A percentile compares a stretch with the other conserved stretches of the same genome.
phyloP scores from a whole-genome alignment of 2,113 vertebrate species.

The Pogona vitticeps region DNA sequence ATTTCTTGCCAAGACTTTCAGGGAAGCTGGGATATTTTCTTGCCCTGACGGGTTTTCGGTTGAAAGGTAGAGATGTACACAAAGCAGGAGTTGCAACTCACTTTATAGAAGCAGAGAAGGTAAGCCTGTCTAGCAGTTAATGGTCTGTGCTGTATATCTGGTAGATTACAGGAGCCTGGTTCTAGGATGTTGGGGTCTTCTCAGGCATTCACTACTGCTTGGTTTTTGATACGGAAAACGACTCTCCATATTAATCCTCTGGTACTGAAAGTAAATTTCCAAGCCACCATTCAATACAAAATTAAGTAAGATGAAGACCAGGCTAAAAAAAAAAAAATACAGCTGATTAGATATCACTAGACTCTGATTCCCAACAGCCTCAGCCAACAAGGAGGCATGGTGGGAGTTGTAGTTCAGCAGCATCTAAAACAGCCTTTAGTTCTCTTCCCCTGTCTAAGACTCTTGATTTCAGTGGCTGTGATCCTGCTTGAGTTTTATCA shows the following conservation, averaged over 20 bases:
- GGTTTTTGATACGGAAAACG: background rate
- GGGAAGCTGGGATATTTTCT: constrained; percentile 91
- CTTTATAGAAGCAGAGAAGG: constrained; percentile 91
- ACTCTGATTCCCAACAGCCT: no score
- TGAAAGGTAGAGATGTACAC: constrained; percentile 91
- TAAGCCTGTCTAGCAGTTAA: constrained; percentile 54
- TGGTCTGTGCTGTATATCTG: background rate
- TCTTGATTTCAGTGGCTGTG: background rate
- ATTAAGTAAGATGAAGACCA: background rate
- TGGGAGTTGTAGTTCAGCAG: background rate
- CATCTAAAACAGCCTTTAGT: background rate
- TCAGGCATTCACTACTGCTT: background rate
- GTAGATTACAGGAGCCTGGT: background rate
- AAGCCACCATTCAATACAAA: background rate
- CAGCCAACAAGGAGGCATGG: no score
- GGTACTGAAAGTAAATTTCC: background rate
- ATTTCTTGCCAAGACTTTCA: constrained; percentile 91
- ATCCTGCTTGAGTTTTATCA: background rate
- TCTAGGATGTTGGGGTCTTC: background rate
- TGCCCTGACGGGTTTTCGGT: constrained; percentile 88
- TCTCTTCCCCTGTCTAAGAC: no score
- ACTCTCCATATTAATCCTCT: background rate
- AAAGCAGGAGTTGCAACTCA: constrained; percentile 91
- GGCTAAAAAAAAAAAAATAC: background rate
- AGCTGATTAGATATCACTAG: no score